phyloP scores from a whole-genome alignment of 2,888 invertebrate genomes.

The Seira sanloemensis region DNA sequence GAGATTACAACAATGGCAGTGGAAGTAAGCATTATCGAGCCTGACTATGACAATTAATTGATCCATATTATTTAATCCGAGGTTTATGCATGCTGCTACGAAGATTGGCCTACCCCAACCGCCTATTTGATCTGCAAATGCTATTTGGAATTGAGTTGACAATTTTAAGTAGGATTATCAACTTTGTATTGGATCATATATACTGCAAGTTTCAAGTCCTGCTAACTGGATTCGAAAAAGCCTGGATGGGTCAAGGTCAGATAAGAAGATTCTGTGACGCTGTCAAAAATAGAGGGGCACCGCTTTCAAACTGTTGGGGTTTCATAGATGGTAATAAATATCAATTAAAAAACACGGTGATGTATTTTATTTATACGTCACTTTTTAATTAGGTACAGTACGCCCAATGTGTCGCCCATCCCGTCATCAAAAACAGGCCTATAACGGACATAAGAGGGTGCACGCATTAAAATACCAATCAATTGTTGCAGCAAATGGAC shows the following conservation, averaged over 20 bases:
- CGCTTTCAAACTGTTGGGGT: too few species aligned
- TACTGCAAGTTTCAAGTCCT: background rate
- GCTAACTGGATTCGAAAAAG: too few species aligned
- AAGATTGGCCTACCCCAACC: background rate
- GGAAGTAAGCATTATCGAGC: too few species aligned
- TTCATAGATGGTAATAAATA: constrained; percentile 41
- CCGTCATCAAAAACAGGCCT: too few species aligned
- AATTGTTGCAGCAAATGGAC: constrained; percentile 9
- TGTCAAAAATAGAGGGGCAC: background rate
- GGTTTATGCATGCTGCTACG: background rate
- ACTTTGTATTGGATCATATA: background rate
- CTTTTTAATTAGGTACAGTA: too few species aligned
- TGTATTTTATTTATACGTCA: too few species aligned
- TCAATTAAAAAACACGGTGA: too few species aligned
- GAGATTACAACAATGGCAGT: too few species aligned
- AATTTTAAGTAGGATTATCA: constrained; percentile 8
- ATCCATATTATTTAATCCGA: background rate
- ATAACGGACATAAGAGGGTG: constrained; percentile 31
- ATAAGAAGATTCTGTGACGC: too few species aligned
- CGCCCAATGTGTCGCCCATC: constrained; percentile 26
- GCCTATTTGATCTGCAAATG: background rate
- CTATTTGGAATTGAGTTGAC: background rate
- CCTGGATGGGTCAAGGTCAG: too few species aligned
- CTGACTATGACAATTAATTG: background rate
- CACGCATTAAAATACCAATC: constrained; percentile 35